A percentile compares a stretch with the other conserved stretches of the same genome.
These are phyloP conservation scores for Drosophila tani DNA, from an alignment of 1,140 invertebrate genomes.

Conservation along the genomic window DNA sequence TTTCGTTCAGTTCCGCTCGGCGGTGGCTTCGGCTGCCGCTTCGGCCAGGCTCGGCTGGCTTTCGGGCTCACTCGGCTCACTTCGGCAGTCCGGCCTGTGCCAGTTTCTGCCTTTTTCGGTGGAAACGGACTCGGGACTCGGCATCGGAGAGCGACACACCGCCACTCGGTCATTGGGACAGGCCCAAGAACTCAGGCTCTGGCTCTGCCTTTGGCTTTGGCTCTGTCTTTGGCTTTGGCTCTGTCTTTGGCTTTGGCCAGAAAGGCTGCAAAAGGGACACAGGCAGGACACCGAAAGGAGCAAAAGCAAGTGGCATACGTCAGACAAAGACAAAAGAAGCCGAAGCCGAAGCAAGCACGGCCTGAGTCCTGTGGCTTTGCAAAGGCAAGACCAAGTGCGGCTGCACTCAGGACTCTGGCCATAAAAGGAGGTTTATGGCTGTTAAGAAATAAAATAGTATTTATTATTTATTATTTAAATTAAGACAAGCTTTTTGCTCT, in stretches of 20 bases:
- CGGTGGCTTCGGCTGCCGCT: conserved; percentile 8
- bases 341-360: neutral
- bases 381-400: conserved; percentile 38
- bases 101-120: conserved; percentile 32
- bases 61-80: neutral
- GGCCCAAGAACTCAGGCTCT: conserved; percentile 52
- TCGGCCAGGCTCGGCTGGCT: conserved; percentile 4
- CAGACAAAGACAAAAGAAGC: conserved; percentile 12
- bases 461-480: too few species aligned
- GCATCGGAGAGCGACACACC: conserved; percentile 2
- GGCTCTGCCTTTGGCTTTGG: neutral
- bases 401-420: conserved; percentile 24
- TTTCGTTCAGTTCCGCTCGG: conserved; percentile 79
- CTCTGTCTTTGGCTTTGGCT: neutral
- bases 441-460: too few species aligned
- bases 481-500: too few species aligned
- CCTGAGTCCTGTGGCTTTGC: conserved; percentile 14
- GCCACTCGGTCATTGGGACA: conserved; percentile 79
- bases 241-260: conserved; percentile 1
- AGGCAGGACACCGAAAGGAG: conserved; percentile 13
- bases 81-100: conserved; percentile 42
- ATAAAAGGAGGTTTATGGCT: neutral
- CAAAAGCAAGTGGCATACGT: conserved; percentile 21
- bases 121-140: conserved; percentile 1
- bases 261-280: conserved; percentile 40